Evolutionary conservation across 1,140 invertebrate genomes (phyloP), one percentile per base, ranked within the genome.

Genomic region (Tetranychus cinnabarinus): DNA sequence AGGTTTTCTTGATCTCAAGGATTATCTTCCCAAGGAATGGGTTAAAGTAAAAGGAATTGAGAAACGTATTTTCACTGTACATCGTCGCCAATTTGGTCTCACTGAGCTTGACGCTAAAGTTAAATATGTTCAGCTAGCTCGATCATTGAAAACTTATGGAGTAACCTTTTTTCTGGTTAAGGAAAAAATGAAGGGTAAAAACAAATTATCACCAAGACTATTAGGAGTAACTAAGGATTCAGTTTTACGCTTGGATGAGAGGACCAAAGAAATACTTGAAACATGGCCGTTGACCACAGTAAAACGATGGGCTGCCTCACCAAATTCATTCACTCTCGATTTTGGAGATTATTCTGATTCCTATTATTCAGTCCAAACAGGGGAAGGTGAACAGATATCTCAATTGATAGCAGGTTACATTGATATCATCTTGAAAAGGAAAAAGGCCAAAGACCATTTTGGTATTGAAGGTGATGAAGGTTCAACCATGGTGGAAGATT

Each of bases 111-210:
- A 97, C 66, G 84, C 92, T 3, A 98, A 99, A 77, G 90, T 96
- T 37, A 76, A 88, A 36, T 99, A 98, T 75, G 96, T 92, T 35
- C 91, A 93, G 73, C 84, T 84, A 35, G 95, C 92, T 2, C 77
- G 95, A 59, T 87, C 88, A 34, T 75, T 99, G 65, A 88, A 85
- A 68, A 99, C 96, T 0, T 99, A 99, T 72, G 96, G 96, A 4
- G 93, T 98, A 3, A 96, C 95, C 0, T 99, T 99, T 78, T 99
- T 97, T 76, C 75, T 99, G 31, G 95, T 99, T 10, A 97, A 98
- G 79, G 85, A 95, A 71, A 95, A 95, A 75, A 88, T 93, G 86
- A 86, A 89, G 71, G 91, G 91, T 54, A 97, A 95, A 75, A 97
- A 97, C 74, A 97, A 97, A 71, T 74, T 99, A 56, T 92, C 96